Percentiles rank a stretch among this genome's conserved stretches.
phyloP scores from a whole-genome alignment of 2,113 vertebrate genomes.

The Pagrus major region DNA sequence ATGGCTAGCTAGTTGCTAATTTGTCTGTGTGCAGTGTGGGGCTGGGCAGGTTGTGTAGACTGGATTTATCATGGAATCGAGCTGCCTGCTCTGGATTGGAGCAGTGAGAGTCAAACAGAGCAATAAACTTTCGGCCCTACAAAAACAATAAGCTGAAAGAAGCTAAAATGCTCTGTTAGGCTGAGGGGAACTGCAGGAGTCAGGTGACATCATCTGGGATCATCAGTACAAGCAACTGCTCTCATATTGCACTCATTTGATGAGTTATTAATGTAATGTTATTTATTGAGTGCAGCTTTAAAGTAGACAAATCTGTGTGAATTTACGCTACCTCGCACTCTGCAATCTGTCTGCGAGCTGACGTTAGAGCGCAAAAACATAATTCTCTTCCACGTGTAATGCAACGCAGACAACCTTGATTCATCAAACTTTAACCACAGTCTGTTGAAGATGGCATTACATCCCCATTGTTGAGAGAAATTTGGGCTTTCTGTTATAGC shows the following conservation, averaged over 20 bases:
- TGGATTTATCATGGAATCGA: no score
- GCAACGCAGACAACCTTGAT: conserved; percentile 23
- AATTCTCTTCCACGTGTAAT: conserved; percentile 5
- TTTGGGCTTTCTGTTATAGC: neutral
- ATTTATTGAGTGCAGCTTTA: neutral
- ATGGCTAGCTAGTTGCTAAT: no score
- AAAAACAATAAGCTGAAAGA: neutral
- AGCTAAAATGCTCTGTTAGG: neutral
- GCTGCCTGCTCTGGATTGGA: neutral
- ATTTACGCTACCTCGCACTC: neutral
- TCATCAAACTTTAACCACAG: conserved; percentile 19
- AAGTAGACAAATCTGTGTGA: neutral
- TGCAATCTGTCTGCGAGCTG: neutral
- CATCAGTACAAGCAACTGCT: neutral
- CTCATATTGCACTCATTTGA: neutral
- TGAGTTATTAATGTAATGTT: neutral
- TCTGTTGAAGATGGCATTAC: neutral
- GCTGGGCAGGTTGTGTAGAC: neutral
- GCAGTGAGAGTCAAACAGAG: neutral
- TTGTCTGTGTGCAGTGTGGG: no score
- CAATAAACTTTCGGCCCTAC: no score
- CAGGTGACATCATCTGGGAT: neutral
- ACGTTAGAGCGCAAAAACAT: neutral
- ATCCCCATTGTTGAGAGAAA: conserved; percentile 1
- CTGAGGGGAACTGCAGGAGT: neutral